phyloP scores from a whole-genome alignment of 1,140 invertebrate genomes.

The Drusus annulatus region DNA sequence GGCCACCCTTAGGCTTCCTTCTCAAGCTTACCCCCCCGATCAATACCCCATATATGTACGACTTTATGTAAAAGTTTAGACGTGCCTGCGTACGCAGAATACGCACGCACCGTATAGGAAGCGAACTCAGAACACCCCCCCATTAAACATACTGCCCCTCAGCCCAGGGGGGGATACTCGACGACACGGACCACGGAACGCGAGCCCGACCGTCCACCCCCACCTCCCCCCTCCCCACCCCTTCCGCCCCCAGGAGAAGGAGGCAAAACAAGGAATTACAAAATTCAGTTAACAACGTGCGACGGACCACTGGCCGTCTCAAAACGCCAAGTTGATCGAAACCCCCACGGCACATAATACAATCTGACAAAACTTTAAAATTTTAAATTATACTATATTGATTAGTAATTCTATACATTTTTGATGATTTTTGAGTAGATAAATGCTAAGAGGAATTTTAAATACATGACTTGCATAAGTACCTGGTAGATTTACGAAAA shows the following conservation, averaged over 20 bases:
- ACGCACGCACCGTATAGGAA: slow-evolving; percentile 35
- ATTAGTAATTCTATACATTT: too few species aligned
- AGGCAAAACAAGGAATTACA: background rate
- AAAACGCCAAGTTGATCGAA: background rate
- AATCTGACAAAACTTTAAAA: background rate
- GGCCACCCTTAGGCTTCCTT: slow-evolving; percentile 51
- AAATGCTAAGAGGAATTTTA: too few species aligned
- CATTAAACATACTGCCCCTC: slow-evolving; percentile 31
- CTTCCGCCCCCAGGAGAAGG: background rate
- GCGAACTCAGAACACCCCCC: slow-evolving; percentile 8
- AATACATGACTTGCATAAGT: too few species aligned
- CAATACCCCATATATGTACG: slow-evolving; percentile 59
- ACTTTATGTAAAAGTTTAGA: slow-evolving; percentile 60
- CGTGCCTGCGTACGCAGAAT: slow-evolving; percentile 58
- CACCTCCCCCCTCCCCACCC: background rate
- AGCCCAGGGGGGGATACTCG: slow-evolving; percentile 17
- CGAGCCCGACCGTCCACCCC: background rate
- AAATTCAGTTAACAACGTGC: slow-evolving; percentile 5
- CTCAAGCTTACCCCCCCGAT: slow-evolving; percentile 53
- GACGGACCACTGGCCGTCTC: background rate
- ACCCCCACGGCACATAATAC: background rate
- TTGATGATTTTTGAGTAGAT: too few species aligned
- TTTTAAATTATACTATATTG: background rate
- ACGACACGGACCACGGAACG: slow-evolving; percentile 21
- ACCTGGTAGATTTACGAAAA: too few species aligned